A percentile compares a stretch with the other conserved stretches of the same genome.
Evolutionary conservation across 2,888 invertebrate genomes (phyloP).

Genomic region (Emmelina monodactyla): DNA sequence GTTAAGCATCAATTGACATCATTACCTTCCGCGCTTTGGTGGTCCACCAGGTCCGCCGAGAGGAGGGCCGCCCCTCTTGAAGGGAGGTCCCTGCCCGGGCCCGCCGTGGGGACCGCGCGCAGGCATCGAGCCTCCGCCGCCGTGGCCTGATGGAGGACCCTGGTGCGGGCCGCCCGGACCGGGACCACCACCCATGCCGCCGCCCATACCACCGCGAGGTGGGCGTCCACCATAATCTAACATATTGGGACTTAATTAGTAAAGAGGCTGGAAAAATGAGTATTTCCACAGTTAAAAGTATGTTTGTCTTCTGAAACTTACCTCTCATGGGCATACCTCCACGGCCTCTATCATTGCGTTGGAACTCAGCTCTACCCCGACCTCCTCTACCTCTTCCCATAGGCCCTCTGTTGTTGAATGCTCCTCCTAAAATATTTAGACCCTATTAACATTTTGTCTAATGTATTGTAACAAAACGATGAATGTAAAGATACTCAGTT

Average conservation of each 20-base stretch:
- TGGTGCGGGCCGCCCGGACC: conserved; percentile 6
- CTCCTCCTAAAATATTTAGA: conserved; percentile 36
- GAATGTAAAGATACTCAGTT: neutral
- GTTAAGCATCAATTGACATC: neutral
- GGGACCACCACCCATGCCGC: conserved; percentile 15
- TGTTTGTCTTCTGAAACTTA: conserved; percentile 13
- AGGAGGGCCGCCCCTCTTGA: conserved; percentile 43
- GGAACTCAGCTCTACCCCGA: conserved; percentile 51
- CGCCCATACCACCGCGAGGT: conserved; percentile 39
- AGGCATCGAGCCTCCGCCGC: neutral
- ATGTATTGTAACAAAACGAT: too few species aligned
- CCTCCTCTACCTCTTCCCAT: conserved; percentile 48
- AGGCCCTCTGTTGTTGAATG: conserved; percentile 46
- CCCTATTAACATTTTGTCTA: too few species aligned
- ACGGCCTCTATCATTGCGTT: conserved; percentile 42
- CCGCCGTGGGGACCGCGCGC: conserved; percentile 6
- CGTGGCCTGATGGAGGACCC: neutral
- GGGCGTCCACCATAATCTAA: conserved; percentile 30
- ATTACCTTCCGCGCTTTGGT: conserved; percentile 47
- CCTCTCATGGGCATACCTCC: conserved; percentile 59
- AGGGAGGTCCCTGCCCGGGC: conserved; percentile 25
- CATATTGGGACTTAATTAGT: neutral
- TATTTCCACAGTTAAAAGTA: neutral
- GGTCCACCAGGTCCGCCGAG: conserved; percentile 45
- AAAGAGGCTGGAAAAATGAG: too few species aligned